Base-by-base conservation (phyloP, 2,888 invertebrate genomes). In the Agrotis puta region DNA sequence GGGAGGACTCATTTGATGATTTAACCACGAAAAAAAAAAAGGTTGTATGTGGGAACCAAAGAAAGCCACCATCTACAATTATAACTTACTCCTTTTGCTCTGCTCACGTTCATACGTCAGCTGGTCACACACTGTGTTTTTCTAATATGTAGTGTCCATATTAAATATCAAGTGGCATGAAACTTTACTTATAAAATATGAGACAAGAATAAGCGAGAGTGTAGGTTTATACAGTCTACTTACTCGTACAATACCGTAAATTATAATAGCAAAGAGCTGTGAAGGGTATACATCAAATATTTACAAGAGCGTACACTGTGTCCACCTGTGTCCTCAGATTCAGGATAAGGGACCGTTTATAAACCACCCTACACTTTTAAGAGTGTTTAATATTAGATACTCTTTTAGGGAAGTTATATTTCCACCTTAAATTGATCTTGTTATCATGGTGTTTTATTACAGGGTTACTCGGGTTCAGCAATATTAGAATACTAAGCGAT, bases 231-330 rank as follows among this genome's bases (percentile, higher is more conserved):
- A 83, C 45, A 13, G 54, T 50, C 47, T 64, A 64, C 64, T 61
- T 59, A 78, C 76, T 70, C 74, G 57, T 74, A 79, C 77, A 77
- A 83, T 80, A 83, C 79, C 68, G 77, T 80, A 81, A 82, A 85
- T 85, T 87, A 88, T 90, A 89, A 91, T 88, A 88, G 88, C 89
- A 87, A 84, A 86, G 87, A 90, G 90, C 89, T 90, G 91, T 91
- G 92, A 92, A 89, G 91, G 87, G 86, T 88, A 86, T 89, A 88
- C 92, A 94, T 94, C 90, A 93, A 94, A 94, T 94, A 94, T 94
- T 94, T 92, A 94, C 88, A 88, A 87, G 84, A 85, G 85, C 83
- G 87, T 84, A 88, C 89, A 86, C 87, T 82, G 82, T 86, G 91
- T 92, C 93, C 94, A 94, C 94, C 94, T 94, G 94, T 87, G 93